Conservation (phyloP, 2,888 invertebrate species). For the Molorchus minor region DNA sequence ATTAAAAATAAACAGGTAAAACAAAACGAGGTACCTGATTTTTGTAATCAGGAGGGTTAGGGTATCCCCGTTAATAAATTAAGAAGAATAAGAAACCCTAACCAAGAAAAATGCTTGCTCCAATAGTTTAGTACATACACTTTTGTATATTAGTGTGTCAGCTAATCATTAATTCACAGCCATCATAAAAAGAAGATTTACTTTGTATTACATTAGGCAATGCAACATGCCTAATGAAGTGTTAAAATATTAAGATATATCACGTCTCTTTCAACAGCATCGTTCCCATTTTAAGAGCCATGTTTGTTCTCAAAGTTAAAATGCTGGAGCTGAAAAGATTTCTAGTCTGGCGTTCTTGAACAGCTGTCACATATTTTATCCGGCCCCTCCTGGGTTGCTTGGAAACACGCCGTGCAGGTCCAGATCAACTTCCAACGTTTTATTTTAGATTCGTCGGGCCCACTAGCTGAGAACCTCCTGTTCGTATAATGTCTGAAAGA, state of each 20-base stretch:
- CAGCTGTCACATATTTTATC: conserved; percentile 44
- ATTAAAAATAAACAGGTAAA: too few relatives aligned
- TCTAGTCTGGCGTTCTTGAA: conserved; percentile 35
- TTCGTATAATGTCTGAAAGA: conserved; percentile 3
- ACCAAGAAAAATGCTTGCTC: too few relatives aligned
- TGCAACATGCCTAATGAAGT: conserved; percentile 43
- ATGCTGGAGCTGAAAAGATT: conserved; percentile 29
- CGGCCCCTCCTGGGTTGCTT: conserved; percentile 39
- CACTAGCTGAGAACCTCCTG: background rate
- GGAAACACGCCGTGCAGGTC: conserved; percentile 18
- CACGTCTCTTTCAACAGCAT: conserved; percentile 4
- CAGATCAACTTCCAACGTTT: conserved; percentile 5
- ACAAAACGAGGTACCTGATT: too few relatives aligned
- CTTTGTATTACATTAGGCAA: conserved; percentile 28
- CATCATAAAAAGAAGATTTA: conserved; percentile 30
- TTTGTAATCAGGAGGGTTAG: too few relatives aligned
- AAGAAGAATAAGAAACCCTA: too few relatives aligned
- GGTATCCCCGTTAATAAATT: too few relatives aligned
- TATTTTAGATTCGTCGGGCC: background rate
- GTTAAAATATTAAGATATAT: conserved; percentile 30
- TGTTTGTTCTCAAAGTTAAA: conserved; percentile 33
- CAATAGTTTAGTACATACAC: too few relatives aligned
- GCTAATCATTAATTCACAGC: background rate
- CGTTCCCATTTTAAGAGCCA: conserved; percentile 39
- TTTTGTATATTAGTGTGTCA: too few relatives aligned